Percentiles rank a stretch among this genome's conserved stretches.
Evolutionary conservation across 2,113 vertebrate genomes (phyloP).

Genomic region (Microtus montanus): DNA sequence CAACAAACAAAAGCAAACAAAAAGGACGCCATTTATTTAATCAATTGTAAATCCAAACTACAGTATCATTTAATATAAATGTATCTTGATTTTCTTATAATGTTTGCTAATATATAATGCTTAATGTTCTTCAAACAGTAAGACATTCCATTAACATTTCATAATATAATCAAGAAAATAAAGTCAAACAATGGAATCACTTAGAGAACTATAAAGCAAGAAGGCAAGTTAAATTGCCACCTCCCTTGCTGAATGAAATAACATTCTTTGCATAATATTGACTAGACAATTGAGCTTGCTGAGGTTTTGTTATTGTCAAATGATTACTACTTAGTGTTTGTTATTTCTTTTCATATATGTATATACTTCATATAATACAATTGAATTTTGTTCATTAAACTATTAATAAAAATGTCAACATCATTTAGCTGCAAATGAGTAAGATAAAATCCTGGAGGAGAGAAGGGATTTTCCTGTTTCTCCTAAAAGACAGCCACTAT

Average conservation of each 20-base stretch:
- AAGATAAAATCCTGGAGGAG: neutral
- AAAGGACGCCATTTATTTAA: neutral
- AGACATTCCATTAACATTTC: neutral
- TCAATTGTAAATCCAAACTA: neutral
- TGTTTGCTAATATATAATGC: neutral
- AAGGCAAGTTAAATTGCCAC: neutral
- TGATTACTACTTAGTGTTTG: neutral
- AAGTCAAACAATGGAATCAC: neutral
- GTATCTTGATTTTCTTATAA: neutral
- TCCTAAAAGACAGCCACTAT: neutral
- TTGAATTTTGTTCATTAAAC: neutral
- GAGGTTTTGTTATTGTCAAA: neutral
- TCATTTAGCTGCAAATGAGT: neutral
- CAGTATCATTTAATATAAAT: neutral
- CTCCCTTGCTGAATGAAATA: neutral
- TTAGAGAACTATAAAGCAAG: neutral
- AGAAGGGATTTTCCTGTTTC: neutral
- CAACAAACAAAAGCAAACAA: neutral
- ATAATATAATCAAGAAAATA: neutral
- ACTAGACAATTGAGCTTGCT: neutral
- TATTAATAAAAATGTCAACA: neutral
- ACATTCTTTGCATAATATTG: neutral
- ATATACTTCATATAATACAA: neutral
- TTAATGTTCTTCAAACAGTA: neutral
- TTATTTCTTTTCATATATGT: neutral